Evolutionary conservation across 2,113 vertebrate species (phyloP).

Genomic region (Rhagologus leucostigma): DNA sequence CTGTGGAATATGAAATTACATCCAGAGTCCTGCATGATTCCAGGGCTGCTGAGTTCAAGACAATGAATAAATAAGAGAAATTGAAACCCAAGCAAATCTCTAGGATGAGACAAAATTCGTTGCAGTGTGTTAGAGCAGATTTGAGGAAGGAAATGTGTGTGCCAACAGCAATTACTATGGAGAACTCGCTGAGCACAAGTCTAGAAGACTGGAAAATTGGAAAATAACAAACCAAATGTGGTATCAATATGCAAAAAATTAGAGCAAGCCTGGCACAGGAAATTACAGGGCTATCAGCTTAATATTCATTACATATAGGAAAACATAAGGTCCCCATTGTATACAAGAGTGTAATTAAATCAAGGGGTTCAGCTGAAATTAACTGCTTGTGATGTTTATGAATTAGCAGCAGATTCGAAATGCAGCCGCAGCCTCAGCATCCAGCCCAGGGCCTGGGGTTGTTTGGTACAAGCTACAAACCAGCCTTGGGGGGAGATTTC

Average conservation of each 20-base stretch:
- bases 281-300: constrained; percentile 67
- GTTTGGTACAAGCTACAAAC: background rate
- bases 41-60: background rate
- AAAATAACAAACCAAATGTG: constrained; percentile 66
- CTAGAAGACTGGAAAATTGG: constrained; percentile 70
- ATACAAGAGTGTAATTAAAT: constrained; percentile 66
- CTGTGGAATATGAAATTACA: constrained; percentile 13
- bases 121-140: constrained; percentile 51
- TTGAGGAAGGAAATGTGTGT: constrained; percentile 43
- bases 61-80: constrained; percentile 47
- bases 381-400: constrained; percentile 48
- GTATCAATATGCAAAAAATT: constrained; percentile 69
- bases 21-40: background rate
- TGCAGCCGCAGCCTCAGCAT: background rate
- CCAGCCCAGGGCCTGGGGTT: background rate
- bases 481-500: background rate
- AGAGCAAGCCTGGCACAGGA: constrained; percentile 51
- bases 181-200: constrained; percentile 59
- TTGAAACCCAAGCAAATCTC: constrained; percentile 34
- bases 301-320: constrained; percentile 62
- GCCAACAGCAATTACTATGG: constrained; percentile 61
- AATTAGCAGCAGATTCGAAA: constrained; percentile 15
- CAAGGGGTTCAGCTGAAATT: constrained; percentile 64
- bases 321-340: constrained; percentile 52
- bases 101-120: constrained; percentile 49